phyloP scores from a whole-genome alignment of 1,140 invertebrate genomes.

The Periplaneta americana region DNA sequence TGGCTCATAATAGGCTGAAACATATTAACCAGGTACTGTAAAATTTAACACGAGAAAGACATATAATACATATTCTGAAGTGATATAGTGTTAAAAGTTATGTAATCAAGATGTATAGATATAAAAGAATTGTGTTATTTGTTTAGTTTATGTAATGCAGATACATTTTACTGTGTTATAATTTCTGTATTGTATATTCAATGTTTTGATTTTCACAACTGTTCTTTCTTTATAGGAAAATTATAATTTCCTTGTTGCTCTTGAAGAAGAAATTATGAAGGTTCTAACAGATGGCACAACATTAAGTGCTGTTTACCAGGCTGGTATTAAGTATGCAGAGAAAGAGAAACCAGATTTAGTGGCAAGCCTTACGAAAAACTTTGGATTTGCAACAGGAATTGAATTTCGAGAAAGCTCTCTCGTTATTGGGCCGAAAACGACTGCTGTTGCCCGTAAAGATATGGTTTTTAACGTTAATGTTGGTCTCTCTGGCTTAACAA shows the following conservation, averaged over 20 bases:
- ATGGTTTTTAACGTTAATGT: slow-evolving; percentile 98
- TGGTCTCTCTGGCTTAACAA: slow-evolving; percentile 83
- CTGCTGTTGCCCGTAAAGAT: slow-evolving; percentile 75
- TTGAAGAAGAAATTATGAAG: slow-evolving; percentile 91
- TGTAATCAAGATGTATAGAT: too few relatives aligned
- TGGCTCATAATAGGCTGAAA: too few relatives aligned
- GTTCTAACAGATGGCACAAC: slow-evolving; percentile 77
- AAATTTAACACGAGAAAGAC: too few relatives aligned
- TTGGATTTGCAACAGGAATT: slow-evolving; percentile 91
- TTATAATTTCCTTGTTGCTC: slow-evolving; percentile 87
- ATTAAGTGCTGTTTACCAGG: slow-evolving; percentile 85
- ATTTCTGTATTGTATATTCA: too few relatives aligned
- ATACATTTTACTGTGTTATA: too few relatives aligned
- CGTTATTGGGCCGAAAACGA: slow-evolving; percentile 86
- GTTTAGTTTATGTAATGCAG: too few relatives aligned
- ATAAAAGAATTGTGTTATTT: too few relatives aligned
- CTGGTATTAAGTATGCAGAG: slow-evolving; percentile 76
- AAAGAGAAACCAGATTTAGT: slow-evolving; percentile 80
- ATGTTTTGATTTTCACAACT: too few relatives aligned
- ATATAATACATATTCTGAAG: too few relatives aligned
- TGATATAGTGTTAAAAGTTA: too few relatives aligned
- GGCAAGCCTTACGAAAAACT: slow-evolving; percentile 90
- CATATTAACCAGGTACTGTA: too few relatives aligned
- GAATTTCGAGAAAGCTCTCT: slow-evolving; percentile 96
- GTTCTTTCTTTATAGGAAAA: slow-evolving; percentile 54